Evolutionary conservation across 1,140 invertebrate species (phyloP), one percentile per base, ranked within the genome.

Genomic region (Brachionus angularis): DNA sequence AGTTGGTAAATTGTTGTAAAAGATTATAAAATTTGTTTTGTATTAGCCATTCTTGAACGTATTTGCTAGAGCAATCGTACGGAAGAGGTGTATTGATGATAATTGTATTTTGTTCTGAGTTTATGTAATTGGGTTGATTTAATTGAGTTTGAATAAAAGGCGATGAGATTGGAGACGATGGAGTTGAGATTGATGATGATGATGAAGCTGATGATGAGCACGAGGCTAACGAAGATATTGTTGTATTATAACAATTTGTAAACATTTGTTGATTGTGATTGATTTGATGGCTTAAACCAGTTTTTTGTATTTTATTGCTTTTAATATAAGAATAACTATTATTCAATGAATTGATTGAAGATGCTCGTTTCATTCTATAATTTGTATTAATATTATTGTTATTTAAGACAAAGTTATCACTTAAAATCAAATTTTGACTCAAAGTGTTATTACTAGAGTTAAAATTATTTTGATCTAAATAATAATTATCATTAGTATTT

Each of bases 21-120:
- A 67, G 29, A 67, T 67, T 46, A 8, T 34, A 46, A 67, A 67
- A 67, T 67, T 33, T 67, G 10, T 67, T 29, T 33, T 50, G 42
- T 21, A 67, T 34, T 8, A 67, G 31, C 62, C 62, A 67, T 27
- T 67, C 62, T 33, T 67, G 62, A 16, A 67, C 42, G 33, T 47
- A 67, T 14, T 58, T 58, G 16, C 39, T 58, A 2, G 53, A 58
- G 1, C 18, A 58, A 25, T 58, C 53, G 25, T 58, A 58, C 0
- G 53, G 53, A 8, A 58, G n/a, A 2, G 53, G n/a, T n/a, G n/a
- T n/a, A n/a, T n/a, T n/a, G n/a, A n/a, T n/a, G n/a, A n/a, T n/a
- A n/a, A n/a, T n/a, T n/a, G n/a, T n/a, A n/a, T n/a, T n/a, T n/a
- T n/a, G n/a, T n/a, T n/a, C n/a, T n/a, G n/a, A n/a, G n/a, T n/a